These are phyloP conservation scores for Phytoseiulus persimilis DNA, from an alignment of 2,888 invertebrate genomes.

Conservation along the genomic window DNA sequence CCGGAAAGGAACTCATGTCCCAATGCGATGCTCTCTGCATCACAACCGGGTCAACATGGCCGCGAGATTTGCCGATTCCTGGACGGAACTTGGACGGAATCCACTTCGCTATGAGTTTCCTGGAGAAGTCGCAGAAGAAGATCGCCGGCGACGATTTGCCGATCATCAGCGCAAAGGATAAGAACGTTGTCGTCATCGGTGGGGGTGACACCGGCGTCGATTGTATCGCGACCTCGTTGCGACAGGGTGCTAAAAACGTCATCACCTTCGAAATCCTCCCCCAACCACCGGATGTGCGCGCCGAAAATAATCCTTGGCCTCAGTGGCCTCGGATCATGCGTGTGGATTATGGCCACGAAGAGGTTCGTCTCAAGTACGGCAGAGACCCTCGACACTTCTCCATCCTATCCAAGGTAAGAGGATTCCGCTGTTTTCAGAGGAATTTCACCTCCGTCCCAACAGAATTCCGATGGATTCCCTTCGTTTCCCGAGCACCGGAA, in stretches of 20 bases:
- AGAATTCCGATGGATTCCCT: not conserved
- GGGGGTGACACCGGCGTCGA: conserved; percentile 89
- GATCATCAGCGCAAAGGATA: conserved; percentile 71
- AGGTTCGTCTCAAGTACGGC: conserved; percentile 74
- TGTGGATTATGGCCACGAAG: conserved; percentile 97
- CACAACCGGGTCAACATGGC: conserved; percentile 91
- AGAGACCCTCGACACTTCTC: conserved; percentile 86
- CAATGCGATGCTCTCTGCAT: conserved; percentile 78
- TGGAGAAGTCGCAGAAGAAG: conserved; percentile 92
- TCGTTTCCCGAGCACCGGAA: not conserved
- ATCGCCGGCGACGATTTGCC: conserved; percentile 61
- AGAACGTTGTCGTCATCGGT: conserved; percentile 85
- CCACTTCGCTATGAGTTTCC: conserved; percentile 94
- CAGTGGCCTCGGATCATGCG: conserved; percentile 94
- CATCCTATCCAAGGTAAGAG: conserved; percentile 70
- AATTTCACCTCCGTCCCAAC: too few species aligned
- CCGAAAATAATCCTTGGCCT: conserved; percentile 93
- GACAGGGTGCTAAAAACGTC: conserved; percentile 81
- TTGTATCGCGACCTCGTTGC: conserved; percentile 91
- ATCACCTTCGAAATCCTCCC: conserved; percentile 96
- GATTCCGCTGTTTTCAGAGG: not conserved
- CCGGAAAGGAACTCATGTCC: conserved; percentile 58
- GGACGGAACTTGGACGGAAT: conserved; percentile 84
- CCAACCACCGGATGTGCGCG: conserved; percentile 70
- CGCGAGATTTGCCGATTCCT: conserved; percentile 65